Base-by-base conservation (phyloP, 2,888 invertebrate genomes). In the Auanema freiburgensis region DNA sequence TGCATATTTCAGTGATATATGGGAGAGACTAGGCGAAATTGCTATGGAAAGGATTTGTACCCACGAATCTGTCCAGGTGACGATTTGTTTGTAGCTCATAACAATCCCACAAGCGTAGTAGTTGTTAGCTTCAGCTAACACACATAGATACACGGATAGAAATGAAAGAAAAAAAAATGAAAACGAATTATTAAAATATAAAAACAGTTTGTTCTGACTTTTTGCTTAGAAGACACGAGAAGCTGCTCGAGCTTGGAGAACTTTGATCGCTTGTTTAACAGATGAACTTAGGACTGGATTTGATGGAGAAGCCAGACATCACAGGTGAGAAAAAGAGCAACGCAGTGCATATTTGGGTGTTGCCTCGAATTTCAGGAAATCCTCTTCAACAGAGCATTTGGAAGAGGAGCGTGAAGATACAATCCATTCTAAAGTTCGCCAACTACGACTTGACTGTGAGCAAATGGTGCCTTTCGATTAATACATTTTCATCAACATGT, bases 1-100 rank as follows among this genome's bases (percentile, higher is more conserved):
- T 44, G 72, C 67, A 42, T 64, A 69, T 59, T 55, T 66, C 42
- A 70, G 75, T 2, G 79, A 81, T 44, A 78, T 83, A 43, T 82
- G 81, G 82, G 82, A 82, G 65, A 65, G 75, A 33, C 58, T 82
- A 42, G 82, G 82, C 8, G 81, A 82, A 60, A 79, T 82, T n/a
- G 71, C 77, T 11, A 80, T 82, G 79, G 81, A 82, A 67, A 77
- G 76, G 43, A 68, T 76, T 54, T 76, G 76, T 60, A 61, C 71
- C 14, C 73, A 74, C 44, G 76, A 76, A 58, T 64, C 66, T 3
- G 71, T 74, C 23, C 63, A 66, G 58, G 75, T 73, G 41, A 63
- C 62, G 50, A 33, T 5, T 33, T 33, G 33, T 33, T 33, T 33
- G 33, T 33, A 33, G 25, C n/a, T 55, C 41, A n/a, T 23, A 24